Conservation (phyloP, 2,888 invertebrate genomes). For the Troides oblongomaculatus region DNA sequence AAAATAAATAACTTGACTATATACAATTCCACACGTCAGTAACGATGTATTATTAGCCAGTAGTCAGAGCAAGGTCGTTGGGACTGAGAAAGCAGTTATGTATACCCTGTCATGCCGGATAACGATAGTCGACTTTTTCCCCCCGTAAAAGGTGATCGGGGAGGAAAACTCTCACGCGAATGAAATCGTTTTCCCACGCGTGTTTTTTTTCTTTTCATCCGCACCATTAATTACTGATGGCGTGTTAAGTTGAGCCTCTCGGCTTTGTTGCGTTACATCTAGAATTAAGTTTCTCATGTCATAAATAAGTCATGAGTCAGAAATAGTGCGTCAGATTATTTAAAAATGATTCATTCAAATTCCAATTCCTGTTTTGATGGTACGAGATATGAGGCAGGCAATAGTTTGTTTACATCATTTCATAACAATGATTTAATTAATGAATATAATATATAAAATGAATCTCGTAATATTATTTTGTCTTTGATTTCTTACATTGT, state of each 20-base stretch:
- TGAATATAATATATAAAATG: too few species aligned
- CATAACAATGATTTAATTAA: too few species aligned
- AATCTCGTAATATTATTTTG: too few species aligned
- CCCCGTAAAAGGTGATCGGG: slow-evolving; percentile 47
- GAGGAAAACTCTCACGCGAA: slow-evolving; percentile 67
- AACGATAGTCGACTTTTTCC: slow-evolving; percentile 56
- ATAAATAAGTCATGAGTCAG: slow-evolving; percentile 23
- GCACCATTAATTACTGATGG: slow-evolving; percentile 50
- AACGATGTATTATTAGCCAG: not conserved
- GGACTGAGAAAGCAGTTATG: slow-evolving; percentile 53
- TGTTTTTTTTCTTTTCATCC: slow-evolving; percentile 52
- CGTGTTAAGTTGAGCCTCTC: slow-evolving; percentile 27
- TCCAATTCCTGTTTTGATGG: not conserved
- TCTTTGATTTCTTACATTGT: too few species aligned
- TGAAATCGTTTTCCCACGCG: slow-evolving; percentile 72
- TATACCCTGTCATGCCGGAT: slow-evolving; percentile 49
- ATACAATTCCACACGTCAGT: not conserved
- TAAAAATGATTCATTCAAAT: slow-evolving; percentile 27
- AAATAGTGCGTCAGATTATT: slow-evolving; percentile 13
- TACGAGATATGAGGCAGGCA: not conserved
- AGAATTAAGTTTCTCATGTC: slow-evolving; percentile 8
- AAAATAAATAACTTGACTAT: too few species aligned
- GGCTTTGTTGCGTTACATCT: slow-evolving; percentile 15
- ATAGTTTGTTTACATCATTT: not conserved
- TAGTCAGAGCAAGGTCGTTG: slow-evolving; percentile 41